Conservation (phyloP, 2,888 invertebrate species). For the Rambutsinella grinnellia region DNA sequence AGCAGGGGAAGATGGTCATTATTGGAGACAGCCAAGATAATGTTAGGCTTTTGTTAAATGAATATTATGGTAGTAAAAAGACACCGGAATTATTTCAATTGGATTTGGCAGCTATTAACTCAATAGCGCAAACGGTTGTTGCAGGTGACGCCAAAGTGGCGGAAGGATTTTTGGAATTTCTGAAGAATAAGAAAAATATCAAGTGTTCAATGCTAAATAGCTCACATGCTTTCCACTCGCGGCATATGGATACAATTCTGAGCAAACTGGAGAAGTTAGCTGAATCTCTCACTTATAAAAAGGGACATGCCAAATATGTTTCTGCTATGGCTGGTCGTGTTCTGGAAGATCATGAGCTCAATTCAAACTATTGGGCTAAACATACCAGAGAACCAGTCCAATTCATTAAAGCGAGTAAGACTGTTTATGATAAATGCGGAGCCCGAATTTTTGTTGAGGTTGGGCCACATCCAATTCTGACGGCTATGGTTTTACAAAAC, state of each 20-base stretch:
- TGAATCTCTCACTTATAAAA: background rate
- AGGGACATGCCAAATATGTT: conserved; percentile 13
- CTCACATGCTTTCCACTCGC: conserved; percentile 33
- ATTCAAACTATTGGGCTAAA: conserved; percentile 47
- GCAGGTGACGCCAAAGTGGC: conserved; percentile 19
- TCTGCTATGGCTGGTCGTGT: conserved; percentile 38
- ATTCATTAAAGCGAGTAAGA: conserved; percentile 30
- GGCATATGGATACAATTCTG: conserved; percentile 25
- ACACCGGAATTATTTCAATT: conserved; percentile 6
- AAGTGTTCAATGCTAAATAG: conserved; percentile 22
- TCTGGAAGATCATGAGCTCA: background rate
- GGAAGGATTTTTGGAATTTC: conserved; percentile 3
- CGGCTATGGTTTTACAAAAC: conserved; percentile 26
- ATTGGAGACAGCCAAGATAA: conserved; percentile 20
- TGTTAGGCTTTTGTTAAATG: background rate
- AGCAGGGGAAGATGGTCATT: conserved; percentile 40
- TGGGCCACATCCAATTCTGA: conserved; percentile 52
- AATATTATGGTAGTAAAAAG: background rate
- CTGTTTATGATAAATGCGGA: background rate
- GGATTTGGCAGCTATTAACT: conserved; percentile 46
- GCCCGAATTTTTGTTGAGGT: conserved; percentile 40
- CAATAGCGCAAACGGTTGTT: conserved; percentile 40
- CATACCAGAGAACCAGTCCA: conserved; percentile 49
- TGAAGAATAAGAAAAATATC: conserved; percentile 5
- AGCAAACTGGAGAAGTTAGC: conserved; percentile 6